Evolutionary conservation across 2,113 vertebrate species (phyloP).

Genomic region (Cryptomyrus ogoouensis): DNA sequence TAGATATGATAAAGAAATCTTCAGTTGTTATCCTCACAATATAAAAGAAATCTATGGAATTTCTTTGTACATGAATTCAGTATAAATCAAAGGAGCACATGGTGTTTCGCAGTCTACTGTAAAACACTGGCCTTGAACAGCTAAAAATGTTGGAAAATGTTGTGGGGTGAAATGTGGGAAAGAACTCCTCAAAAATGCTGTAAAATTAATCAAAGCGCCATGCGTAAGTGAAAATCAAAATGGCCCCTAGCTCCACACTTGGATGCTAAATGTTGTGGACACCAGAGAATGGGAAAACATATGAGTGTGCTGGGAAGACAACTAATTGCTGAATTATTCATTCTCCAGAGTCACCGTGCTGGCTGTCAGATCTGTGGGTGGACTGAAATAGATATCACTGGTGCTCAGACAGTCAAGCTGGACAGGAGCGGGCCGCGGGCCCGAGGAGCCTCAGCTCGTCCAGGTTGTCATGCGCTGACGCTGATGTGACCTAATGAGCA

Average conservation of each 20-base stretch:
- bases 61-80: neutral
- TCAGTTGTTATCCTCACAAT: neutral
- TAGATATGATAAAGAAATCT: neutral
- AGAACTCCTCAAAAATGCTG: neutral
- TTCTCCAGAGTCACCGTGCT: conserved; percentile 50
- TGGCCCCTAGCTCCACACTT: conserved; percentile 52
- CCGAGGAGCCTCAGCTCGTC: conserved; percentile 58
- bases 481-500: conserved; percentile 72
- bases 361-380: conserved; percentile 47
- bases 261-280: conserved; percentile 61
- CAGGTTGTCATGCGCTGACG: conserved; percentile 64
- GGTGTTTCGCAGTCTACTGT: neutral
- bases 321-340: conserved; percentile 44
- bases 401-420: conserved; percentile 40
- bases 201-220: neutral
- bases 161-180: neutral
- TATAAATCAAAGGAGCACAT: neutral
- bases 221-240: conserved; percentile 32
- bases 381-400: conserved; percentile 68
- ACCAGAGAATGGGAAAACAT: conserved; percentile 53
- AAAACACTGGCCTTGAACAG: neutral
- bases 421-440: conserved; percentile 37
- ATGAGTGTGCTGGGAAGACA: conserved; percentile 47
- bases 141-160: neutral
- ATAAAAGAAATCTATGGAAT: neutral